Base-by-base conservation (phyloP, 2,797 vertebrate species). In the Hephaestus fuliginosus region DNA sequence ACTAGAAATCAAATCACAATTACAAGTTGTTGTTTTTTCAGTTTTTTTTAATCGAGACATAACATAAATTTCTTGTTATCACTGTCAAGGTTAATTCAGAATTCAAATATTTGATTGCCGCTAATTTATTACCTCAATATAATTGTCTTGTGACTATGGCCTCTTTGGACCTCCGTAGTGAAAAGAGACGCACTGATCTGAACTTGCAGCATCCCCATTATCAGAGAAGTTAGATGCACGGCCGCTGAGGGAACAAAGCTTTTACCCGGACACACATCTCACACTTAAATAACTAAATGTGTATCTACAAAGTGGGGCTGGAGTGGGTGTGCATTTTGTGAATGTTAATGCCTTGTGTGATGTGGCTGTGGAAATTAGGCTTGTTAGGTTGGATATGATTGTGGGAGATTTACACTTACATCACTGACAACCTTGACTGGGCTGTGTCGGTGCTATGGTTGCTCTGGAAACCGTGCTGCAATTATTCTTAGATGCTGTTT, bases 391-490 rank as follows among this genome's bases (percentile, higher is more conserved):
- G n/a, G 53, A 56, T 22, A 43, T 64, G 28, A 63, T 46, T 60
- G 46, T 13, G 41, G 61, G 60, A 80, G 76, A 89, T 57, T 3
- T 20, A 17, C 46, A 17, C 13, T 48, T 49, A 56, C 25, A 4
- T 81, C 73, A 82, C 39, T 33, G 18, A 49, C 33, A 61, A 65
- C 76, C 66, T 85, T 81, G 80, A 69, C 58, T 30, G 48, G 7
- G 64, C 20, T 18, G 22, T 56, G n/a, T 36, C 3, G 7, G 36
- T 46, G 57, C 53, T 13, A 33, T 56, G 44, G 81, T 87, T 85
- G 75, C 86, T 67, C 14, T 82, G 86, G 77, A 85, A 88, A 90
- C 74, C 61, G 44, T 1, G 0, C 1, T 17, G 41, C 44, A 62
- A 49, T 82, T 76, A 46, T n/a, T 51, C 11, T 17, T 20, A 6